These are phyloP conservation scores for Rhinogobius similis DNA, from an alignment of 2,113 vertebrate genomes.

Conservation along the genomic window DNA sequence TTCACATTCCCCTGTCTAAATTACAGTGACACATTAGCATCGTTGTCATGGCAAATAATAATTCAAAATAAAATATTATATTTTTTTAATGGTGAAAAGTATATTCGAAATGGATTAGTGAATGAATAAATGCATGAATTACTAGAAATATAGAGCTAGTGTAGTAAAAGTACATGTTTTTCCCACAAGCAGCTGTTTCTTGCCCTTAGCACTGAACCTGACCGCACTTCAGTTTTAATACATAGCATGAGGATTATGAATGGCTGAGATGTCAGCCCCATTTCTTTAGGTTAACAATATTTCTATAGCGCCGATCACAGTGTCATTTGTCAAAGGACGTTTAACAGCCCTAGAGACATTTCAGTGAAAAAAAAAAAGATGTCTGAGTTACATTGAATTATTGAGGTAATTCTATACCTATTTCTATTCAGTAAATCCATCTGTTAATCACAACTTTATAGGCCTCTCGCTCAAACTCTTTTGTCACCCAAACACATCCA, in stretches of 20 bases:
- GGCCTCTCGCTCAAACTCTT: constrained; percentile 14
- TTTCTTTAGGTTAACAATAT: constrained; percentile 32
- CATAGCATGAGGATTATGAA: constrained; percentile 42
- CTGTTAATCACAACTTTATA: neutral
- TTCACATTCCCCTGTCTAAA: too few species aligned
- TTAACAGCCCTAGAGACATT: constrained; percentile 16
- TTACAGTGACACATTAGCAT: too few species aligned
- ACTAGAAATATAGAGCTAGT: too few species aligned
- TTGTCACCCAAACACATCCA: constrained; percentile 24
- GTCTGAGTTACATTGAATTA: neutral
- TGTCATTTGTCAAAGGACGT: constrained; percentile 40
- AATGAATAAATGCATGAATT: neutral
- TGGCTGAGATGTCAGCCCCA: constrained; percentile 21
- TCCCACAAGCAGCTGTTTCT: constrained; percentile 32
- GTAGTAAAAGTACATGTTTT: constrained; percentile 14
- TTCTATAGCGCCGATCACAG: constrained; percentile 36
- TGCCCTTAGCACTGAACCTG: constrained; percentile 48
- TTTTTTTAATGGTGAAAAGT: neutral
- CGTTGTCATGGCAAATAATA: too few species aligned
- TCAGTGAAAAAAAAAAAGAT: neutral
- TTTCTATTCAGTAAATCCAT: constrained; percentile 14
- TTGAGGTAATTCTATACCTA: neutral
- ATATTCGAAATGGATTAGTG: too few species aligned
- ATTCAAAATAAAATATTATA: too few species aligned
- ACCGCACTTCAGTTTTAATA: constrained; percentile 43